Percentiles rank a stretch among this genome's conserved stretches.
Conservation (phyloP, 2,888 invertebrate species). For the Nephrotoma guestfalica region DNA sequence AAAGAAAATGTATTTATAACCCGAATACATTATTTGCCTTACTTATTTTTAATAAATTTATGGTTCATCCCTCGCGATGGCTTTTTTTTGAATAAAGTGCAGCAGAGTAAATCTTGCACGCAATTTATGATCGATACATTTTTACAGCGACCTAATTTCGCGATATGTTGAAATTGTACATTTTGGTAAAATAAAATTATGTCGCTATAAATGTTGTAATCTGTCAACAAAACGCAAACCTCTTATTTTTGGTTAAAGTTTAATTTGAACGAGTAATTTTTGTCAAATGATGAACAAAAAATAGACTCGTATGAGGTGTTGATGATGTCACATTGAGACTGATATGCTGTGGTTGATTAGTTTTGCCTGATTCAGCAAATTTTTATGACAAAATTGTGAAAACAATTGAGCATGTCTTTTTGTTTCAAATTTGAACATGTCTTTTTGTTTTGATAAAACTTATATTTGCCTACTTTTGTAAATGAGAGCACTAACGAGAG, state of each 20-base stretch:
- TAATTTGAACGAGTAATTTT: not conserved
- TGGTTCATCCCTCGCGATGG: not conserved
- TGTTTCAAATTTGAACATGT: too few relatives aligned
- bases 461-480: too few relatives aligned
- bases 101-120: not conserved
- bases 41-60: not conserved
- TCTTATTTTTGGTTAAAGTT: not conserved
- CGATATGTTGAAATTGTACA: not conserved
- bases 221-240: not conserved
- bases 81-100: not conserved
- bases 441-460: too few relatives aligned
- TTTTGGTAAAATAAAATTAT: not conserved
- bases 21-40: too few relatives aligned
- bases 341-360: too few relatives aligned
- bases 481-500: too few relatives aligned
- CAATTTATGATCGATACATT: not conserved
- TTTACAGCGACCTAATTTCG: not conserved
- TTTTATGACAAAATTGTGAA: too few relatives aligned
- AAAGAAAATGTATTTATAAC: not conserved
- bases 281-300: not conserved
- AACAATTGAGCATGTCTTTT: too few relatives aligned
- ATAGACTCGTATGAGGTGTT: too few relatives aligned
- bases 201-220: not conserved
- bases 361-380: too few relatives aligned
- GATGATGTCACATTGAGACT: too few relatives aligned